Evolutionary conservation across 2,888 invertebrate species (phyloP), one percentile per base, ranked within the genome.

Genomic region (Himalopsyche kuldschensis): DNA sequence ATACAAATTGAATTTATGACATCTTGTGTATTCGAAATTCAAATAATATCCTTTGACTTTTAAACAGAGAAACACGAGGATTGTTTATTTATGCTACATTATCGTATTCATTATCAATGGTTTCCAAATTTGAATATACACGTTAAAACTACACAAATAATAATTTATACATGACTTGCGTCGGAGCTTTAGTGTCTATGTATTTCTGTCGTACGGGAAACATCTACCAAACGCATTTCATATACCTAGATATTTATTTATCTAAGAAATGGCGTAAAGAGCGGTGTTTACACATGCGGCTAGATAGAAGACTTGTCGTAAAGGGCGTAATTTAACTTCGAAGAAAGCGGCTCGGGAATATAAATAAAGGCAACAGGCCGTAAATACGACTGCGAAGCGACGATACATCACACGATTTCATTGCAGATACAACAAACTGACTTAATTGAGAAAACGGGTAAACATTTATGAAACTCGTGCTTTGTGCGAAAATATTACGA

Each of bases 301-400:
- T 47, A 78, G 78, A 78, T 78, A 47, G 46, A 41, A 78, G 78
- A 48, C 27, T 47, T 27, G 55, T 78, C 82, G 78, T 82, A 82
- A 82, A 82, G 82, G 82, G 46, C 47, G 82, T 79, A 69, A 79
- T 75, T 79, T 82, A 79, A 82, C 78, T 27, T 79, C 82, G 11
- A 48, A 31, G 46, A 31, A 27, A 79, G 32, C 69, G 69, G 75
- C 46, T 6, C 32, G 20, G 69, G 17, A 75, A 31, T 47, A 79
- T 82, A 82, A 82, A 82, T 82, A 79, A 82, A 30, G 48, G 48
- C 79, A 79, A 79, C 79, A 78, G 41, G 78, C 78, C 46, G 82
- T 48, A 27, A 46, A 48, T 27, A 20, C 55, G 55, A 55, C 55
- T 55, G 55, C 55, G 55, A 55, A 55, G 55, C 20, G 55, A 55